Evolutionary conservation across 2,888 invertebrate genomes (phyloP).

Genomic region (Megaustenia siamemsis): DNA sequence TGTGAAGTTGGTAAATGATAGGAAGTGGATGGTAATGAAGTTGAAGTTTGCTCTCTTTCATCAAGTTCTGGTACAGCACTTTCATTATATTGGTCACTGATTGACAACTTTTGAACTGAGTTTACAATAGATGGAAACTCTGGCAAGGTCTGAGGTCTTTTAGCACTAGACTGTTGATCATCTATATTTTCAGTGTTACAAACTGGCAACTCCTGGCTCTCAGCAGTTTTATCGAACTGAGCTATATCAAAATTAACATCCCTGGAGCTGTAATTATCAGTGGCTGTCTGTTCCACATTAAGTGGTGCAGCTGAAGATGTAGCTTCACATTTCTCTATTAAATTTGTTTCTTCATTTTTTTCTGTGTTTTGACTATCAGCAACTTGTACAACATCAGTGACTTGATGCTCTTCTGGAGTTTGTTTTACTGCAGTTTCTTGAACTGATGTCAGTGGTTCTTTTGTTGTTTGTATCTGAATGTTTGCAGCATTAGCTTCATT

Average conservation of each 20-base stretch:
- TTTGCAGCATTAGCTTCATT: neutral
- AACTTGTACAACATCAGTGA: neutral
- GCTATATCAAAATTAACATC: neutral
- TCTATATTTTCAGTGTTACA: neutral
- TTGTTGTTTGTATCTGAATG: neutral
- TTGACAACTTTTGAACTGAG: neutral
- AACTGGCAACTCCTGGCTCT: neutral
- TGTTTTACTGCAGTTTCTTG: neutral
- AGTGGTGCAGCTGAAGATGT: no score
- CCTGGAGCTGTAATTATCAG: no score
- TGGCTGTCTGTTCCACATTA: neutral
- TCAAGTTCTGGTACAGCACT: neutral
- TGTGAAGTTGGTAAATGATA: neutral
- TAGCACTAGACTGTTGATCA: slow-evolving; percentile 1
- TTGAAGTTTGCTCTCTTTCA: neutral
- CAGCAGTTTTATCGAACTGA: neutral
- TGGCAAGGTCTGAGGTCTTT: slow-evolving; percentile 36
- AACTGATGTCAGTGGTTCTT: neutral
- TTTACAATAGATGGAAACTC: neutral
- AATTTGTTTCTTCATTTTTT: neutral
- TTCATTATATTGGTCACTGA: slow-evolving; percentile 12
- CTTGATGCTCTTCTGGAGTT: neutral
- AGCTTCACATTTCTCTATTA: slow-evolving; percentile 10
- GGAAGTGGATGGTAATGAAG: neutral
- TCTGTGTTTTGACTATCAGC: neutral